Percentiles rank a stretch among this genome's conserved stretches.
Conservation (phyloP, 2,888 invertebrate genomes). For the Cephus pulcher region DNA sequence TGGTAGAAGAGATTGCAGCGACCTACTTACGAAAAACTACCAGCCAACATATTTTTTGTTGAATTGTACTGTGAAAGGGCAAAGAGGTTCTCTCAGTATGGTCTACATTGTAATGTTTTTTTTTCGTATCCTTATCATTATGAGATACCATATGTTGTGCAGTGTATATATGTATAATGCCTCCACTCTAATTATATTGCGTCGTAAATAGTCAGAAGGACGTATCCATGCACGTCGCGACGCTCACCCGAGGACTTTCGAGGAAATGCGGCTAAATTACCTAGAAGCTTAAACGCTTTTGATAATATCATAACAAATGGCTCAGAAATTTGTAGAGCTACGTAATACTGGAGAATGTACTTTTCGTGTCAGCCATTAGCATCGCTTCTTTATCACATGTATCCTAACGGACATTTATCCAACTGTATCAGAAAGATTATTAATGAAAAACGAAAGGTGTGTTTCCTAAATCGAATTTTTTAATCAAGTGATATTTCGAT, state of each 20-base stretch:
- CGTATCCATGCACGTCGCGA: not conserved
- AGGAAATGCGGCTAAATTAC: not conserved
- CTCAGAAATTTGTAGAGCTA: not conserved
- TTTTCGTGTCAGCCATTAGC: not conserved
- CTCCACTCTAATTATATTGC: not conserved
- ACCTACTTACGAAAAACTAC: conserved; percentile 25
- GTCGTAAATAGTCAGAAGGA: not conserved
- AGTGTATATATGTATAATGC: not conserved
- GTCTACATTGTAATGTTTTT: not conserved
- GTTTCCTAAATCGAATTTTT: not conserved
- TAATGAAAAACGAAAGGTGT: not conserved
- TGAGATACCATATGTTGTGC: not conserved
- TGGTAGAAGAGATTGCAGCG: conserved; percentile 16
- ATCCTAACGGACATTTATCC: not conserved
- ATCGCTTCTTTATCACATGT: not conserved
- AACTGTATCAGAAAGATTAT: not conserved
- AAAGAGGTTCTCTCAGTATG: not conserved
- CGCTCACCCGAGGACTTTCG: not conserved
- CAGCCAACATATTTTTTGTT: not conserved
- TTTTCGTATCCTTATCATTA: not conserved
- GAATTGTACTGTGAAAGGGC: not conserved
- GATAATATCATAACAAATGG: not conserved
- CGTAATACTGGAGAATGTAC: not conserved
- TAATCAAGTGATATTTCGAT: not conserved
- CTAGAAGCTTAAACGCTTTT: not conserved